These are phyloP conservation scores for Carpatolechia fugitivella DNA, from an alignment of 2,888 invertebrate species.

Conservation along the genomic window DNA sequence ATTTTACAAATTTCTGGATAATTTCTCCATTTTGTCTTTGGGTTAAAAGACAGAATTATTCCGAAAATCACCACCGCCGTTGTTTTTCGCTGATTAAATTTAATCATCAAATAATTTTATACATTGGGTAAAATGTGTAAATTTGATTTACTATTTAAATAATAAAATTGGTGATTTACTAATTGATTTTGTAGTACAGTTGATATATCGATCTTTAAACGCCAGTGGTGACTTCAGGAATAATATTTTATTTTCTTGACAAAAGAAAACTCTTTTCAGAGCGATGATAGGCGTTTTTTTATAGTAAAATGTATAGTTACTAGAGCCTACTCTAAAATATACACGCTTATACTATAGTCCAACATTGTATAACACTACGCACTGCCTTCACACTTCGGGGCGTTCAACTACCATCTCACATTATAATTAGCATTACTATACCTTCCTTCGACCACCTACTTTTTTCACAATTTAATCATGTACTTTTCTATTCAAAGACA, in stretches of 20 bases:
- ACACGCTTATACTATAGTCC: constrained; percentile 44
- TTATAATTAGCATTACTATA: too few relatives aligned
- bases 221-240: background rate
- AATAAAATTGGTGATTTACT: too few relatives aligned
- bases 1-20: constrained; percentile 58
- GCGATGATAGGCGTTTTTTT: constrained; percentile 9
- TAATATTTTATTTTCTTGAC: background rate
- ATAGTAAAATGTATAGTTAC: constrained; percentile 6
- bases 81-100: background rate
- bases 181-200: too few relatives aligned
- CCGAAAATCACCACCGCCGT: background rate
- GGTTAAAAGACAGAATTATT: constrained; percentile 14
- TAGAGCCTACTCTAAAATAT: constrained; percentile 12
- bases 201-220: background rate
- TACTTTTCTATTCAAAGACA: background rate
- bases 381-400: constrained; percentile 38
- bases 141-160: too few relatives aligned
- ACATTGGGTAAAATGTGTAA: too few relatives aligned
- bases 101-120: too few relatives aligned
- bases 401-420: background rate
- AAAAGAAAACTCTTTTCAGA: constrained; percentile 7
- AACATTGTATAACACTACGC: constrained; percentile 52
- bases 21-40: constrained; percentile 20
- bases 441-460: too few relatives aligned
- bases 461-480: too few relatives aligned